phyloP scores from a whole-genome alignment of 1,140 invertebrate species.

The Dolichoris vasculosae region DNA sequence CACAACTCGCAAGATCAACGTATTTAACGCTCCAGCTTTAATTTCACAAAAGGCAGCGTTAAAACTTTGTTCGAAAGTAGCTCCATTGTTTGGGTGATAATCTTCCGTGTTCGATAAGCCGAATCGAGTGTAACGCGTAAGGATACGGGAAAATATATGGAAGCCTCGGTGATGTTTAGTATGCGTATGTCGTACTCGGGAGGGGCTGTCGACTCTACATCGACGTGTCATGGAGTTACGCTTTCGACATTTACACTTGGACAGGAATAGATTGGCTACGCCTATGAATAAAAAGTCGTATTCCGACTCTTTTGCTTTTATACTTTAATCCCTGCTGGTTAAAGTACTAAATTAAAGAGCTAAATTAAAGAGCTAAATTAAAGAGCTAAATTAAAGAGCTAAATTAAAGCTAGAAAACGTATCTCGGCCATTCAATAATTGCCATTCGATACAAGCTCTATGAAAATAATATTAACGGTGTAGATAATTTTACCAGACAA shows the following conservation, averaged over 20 bases:
- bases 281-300: neutral
- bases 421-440: neutral
- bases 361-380: neutral
- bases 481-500: neutral
- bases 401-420: neutral
- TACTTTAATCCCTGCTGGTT: neutral
- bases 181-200: neutral
- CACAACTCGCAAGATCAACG: too few species aligned
- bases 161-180: neutral
- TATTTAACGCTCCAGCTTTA: too few species aligned
- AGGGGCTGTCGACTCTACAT: neutral
- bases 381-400: neutral
- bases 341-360: neutral
- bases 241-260: neutral
- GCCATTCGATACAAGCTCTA: neutral
- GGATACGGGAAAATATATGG: neutral
- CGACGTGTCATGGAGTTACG: neutral
- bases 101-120: too few species aligned
- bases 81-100: too few species aligned
- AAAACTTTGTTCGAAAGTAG: too few species aligned
- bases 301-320: neutral
- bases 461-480: neutral
- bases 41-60: too few species aligned
- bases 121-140: neutral
- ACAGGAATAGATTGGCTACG: neutral